phyloP scores from a whole-genome alignment of 2,113 vertebrate genomes.

The Calyptomena viridis region DNA sequence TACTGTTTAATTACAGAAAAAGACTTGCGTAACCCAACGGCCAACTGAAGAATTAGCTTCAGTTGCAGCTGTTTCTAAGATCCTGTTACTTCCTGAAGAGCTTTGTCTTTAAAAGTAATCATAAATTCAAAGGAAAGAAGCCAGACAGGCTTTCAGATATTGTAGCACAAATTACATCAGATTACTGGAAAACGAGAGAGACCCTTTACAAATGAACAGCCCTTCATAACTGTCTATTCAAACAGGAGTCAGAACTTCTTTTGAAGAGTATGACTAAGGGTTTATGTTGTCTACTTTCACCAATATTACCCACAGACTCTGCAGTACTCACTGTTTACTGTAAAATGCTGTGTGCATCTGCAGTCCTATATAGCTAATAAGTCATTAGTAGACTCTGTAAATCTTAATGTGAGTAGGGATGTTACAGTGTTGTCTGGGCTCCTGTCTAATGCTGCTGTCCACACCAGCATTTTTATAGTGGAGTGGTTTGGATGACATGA shows the following conservation, averaged over 20 bases:
- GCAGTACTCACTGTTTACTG: neutral
- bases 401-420: neutral
- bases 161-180: neutral
- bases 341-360: neutral
- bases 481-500: neutral
- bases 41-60: neutral
- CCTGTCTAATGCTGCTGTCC: neutral
- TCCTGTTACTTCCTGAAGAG: neutral
- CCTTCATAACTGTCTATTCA: neutral
- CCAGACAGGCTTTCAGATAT: neutral
- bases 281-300: neutral
- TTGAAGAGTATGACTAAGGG: neutral
- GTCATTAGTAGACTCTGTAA: neutral
- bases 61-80: neutral
- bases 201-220: neutral
- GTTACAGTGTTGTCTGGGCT: neutral
- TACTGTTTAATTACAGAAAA: neutral
- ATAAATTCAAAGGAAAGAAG: neutral
- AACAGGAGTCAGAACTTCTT: neutral
- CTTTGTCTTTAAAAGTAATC: neutral
- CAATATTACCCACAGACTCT: neutral
- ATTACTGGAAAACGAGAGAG: neutral
- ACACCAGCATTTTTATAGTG: neutral
- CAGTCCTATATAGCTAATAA: neutral
- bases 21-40: neutral